phyloP scores from a whole-genome alignment of 2,888 invertebrate species.

The Coremacera marginata region DNA sequence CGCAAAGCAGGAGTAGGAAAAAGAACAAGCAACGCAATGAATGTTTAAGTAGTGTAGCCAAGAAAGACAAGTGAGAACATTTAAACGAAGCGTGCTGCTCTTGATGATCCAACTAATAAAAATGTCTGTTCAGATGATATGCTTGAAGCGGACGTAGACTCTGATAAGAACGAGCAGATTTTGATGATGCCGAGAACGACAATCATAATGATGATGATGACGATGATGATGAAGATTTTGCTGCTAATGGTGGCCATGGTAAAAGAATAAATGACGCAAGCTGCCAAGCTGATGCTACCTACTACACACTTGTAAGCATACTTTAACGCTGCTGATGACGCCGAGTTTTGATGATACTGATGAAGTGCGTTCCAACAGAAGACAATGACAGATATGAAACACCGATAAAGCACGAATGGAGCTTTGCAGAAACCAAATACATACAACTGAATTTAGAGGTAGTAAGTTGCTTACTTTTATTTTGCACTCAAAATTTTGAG shows the following conservation, averaged over 20 bases:
- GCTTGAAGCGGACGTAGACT: neutral
- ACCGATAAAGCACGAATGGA: too few relatives aligned
- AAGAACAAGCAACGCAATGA: neutral
- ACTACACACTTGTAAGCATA: neutral
- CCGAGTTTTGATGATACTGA: neutral
- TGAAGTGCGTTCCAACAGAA: neutral
- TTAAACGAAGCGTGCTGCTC: constrained; percentile 8
- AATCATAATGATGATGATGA: neutral
- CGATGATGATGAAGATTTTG: neutral
- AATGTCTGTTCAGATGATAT: constrained; percentile 19
- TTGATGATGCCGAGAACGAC: neutral
- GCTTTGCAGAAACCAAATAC: too few relatives aligned
- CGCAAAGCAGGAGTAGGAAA: neutral
- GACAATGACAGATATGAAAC: too few relatives aligned
- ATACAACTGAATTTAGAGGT: too few relatives aligned
- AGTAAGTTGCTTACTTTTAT: too few relatives aligned
- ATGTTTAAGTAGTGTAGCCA: neutral
- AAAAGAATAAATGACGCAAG: neutral
- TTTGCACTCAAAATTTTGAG: too few relatives aligned
- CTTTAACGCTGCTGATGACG: neutral
- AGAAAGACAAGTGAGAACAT: neutral
- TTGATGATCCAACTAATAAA: constrained; percentile 20
- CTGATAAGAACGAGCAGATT: neutral
- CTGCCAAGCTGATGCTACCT: neutral
- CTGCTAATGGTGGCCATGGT: neutral